A percentile compares a stretch with the other conserved stretches of the same genome.
Evolutionary conservation across 1,140 invertebrate genomes (phyloP).

Genomic region (Cherax quadricarinatus): DNA sequence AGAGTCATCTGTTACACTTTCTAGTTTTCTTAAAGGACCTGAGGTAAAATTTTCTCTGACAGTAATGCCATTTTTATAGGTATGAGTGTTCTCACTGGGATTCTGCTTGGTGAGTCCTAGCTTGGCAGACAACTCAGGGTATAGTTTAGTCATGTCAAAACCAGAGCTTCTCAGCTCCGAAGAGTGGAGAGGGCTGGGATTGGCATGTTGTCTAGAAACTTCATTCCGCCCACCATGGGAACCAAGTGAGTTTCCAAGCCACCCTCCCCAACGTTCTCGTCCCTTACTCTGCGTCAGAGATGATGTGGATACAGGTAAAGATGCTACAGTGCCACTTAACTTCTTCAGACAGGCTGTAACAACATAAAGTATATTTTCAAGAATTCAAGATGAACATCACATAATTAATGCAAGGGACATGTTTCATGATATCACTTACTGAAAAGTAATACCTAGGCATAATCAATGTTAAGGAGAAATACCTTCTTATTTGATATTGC

Average conservation of each 20-base stretch:
- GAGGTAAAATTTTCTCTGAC: slow-evolving; percentile 56
- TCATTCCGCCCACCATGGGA: slow-evolving; percentile 49
- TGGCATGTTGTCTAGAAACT: slow-evolving; percentile 40
- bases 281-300: slow-evolving; percentile 22
- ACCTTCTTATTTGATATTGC: no score
- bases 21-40: slow-evolving; percentile 49
- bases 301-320: slow-evolving; percentile 30
- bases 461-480: no score
- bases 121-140: slow-evolving; percentile 61
- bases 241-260: slow-evolving; percentile 49
- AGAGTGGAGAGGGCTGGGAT: slow-evolving; percentile 54
- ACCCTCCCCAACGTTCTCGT: slow-evolving; percentile 56
- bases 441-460: no score
- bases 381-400: not conserved
- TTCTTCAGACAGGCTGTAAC: slow-evolving; percentile 50
- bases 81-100: slow-evolving; percentile 37
- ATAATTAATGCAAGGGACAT: no score
- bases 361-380: not conserved
- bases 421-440: no score
- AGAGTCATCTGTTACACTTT: slow-evolving; percentile 58
- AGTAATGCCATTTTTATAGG: slow-evolving; percentile 64
- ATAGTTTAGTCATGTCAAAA: slow-evolving; percentile 65
- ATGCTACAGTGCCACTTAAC: slow-evolving; percentile 31
- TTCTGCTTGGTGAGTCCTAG: slow-evolving; percentile 58
- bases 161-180: slow-evolving; percentile 62